Base-by-base conservation (phyloP, 2,888 invertebrate genomes). In the Isoperla grammatica region DNA sequence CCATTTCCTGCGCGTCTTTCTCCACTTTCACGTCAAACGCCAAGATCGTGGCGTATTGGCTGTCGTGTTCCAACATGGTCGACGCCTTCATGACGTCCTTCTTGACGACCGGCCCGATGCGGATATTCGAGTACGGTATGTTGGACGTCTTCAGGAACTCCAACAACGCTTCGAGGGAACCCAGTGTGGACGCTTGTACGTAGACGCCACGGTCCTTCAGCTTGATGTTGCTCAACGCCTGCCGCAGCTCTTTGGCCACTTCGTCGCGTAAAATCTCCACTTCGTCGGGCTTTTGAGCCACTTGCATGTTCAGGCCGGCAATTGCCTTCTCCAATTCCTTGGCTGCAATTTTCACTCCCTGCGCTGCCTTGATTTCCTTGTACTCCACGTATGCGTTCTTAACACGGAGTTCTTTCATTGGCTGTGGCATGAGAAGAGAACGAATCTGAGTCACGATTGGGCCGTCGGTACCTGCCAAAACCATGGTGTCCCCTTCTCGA, bases 1-100 rank as follows among this genome's bases (percentile, higher is more conserved):
- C 99, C 75, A 98, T 78, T 71, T 97, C 96, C 77, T 99, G 98
- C 1, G 98, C 99, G 73, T 99, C 99, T 61, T 92, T 84, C 74
- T 99, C 99, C 59, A 98, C 86, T 79, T 95, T 96, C 17, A 99
- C 99, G 76, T 99, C 99, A 74, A 99, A 99, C n/a, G 99, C 99
- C 68, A 99, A 80, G 72, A 99, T 98, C 61, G 94, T 93, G 54
- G 99, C 98, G 76, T 88, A 93, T 85, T 94, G 92, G 61, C 90
- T 86, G 72, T 98, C 97, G 76, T 97, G 96, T 74, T 99, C 98
- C 79, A 99, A 78, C 99, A 99, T 99, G 66, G 92, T 94, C n/a
- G 98, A 97, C 17, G 98, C 97, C 74, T 95, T 97, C 94, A 98
- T 98, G 45, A 99, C 96, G 78, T 99, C 99, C 73, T 93, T 92